Evolutionary conservation across 1,140 invertebrate genomes (phyloP).

Genomic region (Drosophila sulfurigaster): DNA sequence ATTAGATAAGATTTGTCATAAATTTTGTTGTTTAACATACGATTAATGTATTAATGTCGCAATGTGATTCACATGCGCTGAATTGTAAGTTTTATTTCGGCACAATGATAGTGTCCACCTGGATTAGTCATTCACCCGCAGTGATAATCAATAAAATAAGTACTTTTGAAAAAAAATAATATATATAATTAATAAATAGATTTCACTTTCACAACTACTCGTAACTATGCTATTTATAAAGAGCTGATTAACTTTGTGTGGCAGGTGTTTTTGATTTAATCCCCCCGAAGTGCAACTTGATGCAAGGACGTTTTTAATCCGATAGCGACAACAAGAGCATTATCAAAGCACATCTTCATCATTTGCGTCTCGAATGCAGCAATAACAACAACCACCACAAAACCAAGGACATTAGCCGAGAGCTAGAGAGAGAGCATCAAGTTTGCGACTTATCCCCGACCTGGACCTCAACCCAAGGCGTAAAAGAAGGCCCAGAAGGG

Average conservation of each 20-base stretch:
- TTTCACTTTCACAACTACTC: background rate
- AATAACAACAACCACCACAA: constrained; percentile 46
- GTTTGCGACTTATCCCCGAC: constrained; percentile 79
- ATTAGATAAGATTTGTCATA: constrained; percentile 36
- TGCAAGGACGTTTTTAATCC: constrained; percentile 62
- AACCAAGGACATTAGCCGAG: constrained; percentile 70
- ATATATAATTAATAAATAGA: no score
- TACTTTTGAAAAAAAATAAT: background rate
- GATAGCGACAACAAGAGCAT: constrained; percentile 58
- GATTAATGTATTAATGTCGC: constrained; percentile 36
- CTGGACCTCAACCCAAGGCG: constrained; percentile 63
- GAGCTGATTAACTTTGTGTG: constrained; percentile 19
- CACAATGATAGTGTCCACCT: constrained; percentile 17
- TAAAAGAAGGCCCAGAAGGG: constrained; percentile 49
- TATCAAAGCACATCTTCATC: constrained; percentile 39
- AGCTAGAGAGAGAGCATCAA: constrained; percentile 53
- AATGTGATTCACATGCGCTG: constrained; percentile 23
- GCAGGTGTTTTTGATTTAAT: constrained; percentile 26
- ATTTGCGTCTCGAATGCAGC: constrained; percentile 28
- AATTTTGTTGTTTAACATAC: constrained; percentile 27
- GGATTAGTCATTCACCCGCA: constrained; percentile 21
- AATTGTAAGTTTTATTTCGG: constrained; percentile 19
- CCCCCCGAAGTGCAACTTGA: background rate
- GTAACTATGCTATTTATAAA: constrained; percentile 2
- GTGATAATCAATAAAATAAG: constrained; percentile 2